Base-by-base conservation (phyloP, 2,113 vertebrate species). In the Argyrosomus japonicus region DNA sequence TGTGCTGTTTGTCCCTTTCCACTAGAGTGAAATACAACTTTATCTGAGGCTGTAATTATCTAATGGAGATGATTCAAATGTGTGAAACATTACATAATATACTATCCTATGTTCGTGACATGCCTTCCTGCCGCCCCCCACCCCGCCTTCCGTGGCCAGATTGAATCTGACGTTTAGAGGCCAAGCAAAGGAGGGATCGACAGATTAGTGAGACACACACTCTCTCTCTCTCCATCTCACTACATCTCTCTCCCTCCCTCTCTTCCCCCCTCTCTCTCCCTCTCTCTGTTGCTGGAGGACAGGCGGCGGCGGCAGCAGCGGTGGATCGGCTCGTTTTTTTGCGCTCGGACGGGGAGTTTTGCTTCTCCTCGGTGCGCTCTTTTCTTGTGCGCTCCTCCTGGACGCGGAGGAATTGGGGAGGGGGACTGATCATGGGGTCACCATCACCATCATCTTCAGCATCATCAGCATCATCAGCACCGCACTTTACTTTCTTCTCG, bases 81-180 rank as follows among this genome's bases (percentile, higher is more conserved):
- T 86, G 82, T 88, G 68, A 84, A 84, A 83, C 60, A 83, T 94
- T 89, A 87, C 68, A 88, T 94, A 88, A 93, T 75, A 87, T 68
- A 25, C 21, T 67, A 25, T 78, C 65, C 51, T 82, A 15, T 60
- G 64, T 65, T 88, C 64, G 75, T 84, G 88, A 70, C 69, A 71
- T 60, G 69, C 15, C 25, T 67, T 21, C 58, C 47, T 23, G 10
- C 27, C 56, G 6, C 57, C 50, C n/a, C 14, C 25, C 25, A n/a
- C 71, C 68, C 21, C 11, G 7, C 72, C 65, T 29, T 27, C 47
- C 58, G 36, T 61, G 79, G 68, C 82, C 88, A 91, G 86, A 93
- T 93, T 91, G 85, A 88, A 87, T 92, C 88, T 91, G 92, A 93
- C 87, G 90, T 83, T 89, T 79, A 86, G 54, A 82, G 80, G 73